Evolutionary conservation across 37 sponge, comb jelly and placozoan genomes (phyloP), one percentile per base, ranked within the genome.

Genomic region (Eunapius fragilis): DNA sequence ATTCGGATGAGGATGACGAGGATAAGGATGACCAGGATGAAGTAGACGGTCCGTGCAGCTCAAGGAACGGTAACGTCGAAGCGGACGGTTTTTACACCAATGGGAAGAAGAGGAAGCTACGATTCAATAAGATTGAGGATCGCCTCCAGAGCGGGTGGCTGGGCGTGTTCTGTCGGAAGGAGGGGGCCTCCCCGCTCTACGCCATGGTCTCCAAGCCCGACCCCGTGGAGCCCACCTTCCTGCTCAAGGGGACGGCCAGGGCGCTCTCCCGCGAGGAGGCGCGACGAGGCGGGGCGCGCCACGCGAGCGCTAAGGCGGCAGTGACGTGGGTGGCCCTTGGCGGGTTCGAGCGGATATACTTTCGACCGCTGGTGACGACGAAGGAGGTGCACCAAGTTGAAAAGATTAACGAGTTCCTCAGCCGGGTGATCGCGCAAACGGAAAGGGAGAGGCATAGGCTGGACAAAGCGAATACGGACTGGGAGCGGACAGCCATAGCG

Each of bases 251-350:
- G 4, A 94, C 76, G 70, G 87, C 94, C 25, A 94, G 85, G 72
- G 84, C 88, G 26, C 45, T 94, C 48, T 75, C 70, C 23, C 31
- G 77, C 17, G 35, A 26, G 9, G 79, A 82, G 27, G 85, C 91
- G n/a, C 73, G 32, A 50, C 25, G 19, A 12, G 58, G 24, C 74
- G 9, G 32, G 2, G 25, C 48, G 31, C 41, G 89, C 4, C 33
- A 90, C 28, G 91, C 85, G 0, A 80, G 86, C 19, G 48, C 79
- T 35, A 80, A 87, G 9, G 83, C 91, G 34, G 94, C 94, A 14
- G 80, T 67, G 47, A 83, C 94, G 17, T 79, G 94, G 30, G 90
- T 93, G 10, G 90, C 90, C 48, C 90, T 90, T 68, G 94, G 94
- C 26, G 94, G 90, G 67, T 90, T 86, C 41, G 75, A 80, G 11